Percentiles rank a stretch among this genome's conserved stretches.
Conservation (phyloP, 2,888 invertebrate species). For the Copidosoma aretas region DNA sequence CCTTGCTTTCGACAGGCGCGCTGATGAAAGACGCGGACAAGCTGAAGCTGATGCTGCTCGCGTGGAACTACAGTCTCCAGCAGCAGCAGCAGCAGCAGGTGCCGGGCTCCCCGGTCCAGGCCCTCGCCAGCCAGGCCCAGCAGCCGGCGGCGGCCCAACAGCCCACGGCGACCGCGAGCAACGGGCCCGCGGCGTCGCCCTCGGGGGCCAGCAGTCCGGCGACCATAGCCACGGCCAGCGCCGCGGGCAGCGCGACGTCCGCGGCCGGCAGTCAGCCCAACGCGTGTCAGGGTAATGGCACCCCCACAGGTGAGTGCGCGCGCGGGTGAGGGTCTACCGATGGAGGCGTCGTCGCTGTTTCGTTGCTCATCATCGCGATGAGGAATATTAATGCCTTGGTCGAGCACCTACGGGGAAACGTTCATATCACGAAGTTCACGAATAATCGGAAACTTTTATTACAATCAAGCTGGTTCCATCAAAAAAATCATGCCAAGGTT, state of each 20-base stretch:
- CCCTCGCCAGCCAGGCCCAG: not conserved
- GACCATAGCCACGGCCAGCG: not conserved
- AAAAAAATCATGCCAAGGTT: too few relatives aligned
- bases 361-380: too few relatives aligned
- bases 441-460: too few relatives aligned
- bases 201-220: too few relatives aligned
- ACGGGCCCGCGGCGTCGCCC: conserved; percentile 3
- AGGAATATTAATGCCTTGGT: too few relatives aligned
- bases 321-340: too few relatives aligned
- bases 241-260: conserved; percentile 48
- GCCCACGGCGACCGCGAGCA: conserved; percentile 3
- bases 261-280: conserved; percentile 41
- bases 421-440: too few relatives aligned
- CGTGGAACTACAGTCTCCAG: conserved; percentile 87
- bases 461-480: too few relatives aligned
- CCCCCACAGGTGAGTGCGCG: conserved; percentile 61
- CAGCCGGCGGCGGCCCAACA: conserved; percentile 4
- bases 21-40: conserved; percentile 85
- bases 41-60: conserved; percentile 86
- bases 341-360: too few relatives aligned
- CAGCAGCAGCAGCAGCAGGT: conserved; percentile 55
- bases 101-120: conserved; percentile 1
- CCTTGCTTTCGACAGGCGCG: conserved; percentile 62
- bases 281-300: conserved; percentile 59
- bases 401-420: too few relatives aligned